A percentile compares a stretch with the other conserved stretches of the same genome.
Evolutionary conservation across 2,113 vertebrate species (phyloP).

Genomic region (Genyomyrus donnyi): DNA sequence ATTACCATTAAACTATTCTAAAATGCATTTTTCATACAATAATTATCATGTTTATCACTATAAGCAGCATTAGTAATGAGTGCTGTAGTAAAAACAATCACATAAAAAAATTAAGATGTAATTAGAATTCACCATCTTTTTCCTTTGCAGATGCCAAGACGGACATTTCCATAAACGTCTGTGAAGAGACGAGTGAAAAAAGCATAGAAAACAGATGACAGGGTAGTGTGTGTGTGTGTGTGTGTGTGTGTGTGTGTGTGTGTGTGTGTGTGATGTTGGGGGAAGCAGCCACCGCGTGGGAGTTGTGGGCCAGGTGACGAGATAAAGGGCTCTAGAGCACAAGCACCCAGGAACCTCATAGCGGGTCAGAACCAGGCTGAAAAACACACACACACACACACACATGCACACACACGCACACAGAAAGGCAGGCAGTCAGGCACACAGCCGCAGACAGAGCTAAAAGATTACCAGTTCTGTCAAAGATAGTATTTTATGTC

Average conservation of each 20-base stretch:
- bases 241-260: neutral
- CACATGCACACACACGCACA: neutral
- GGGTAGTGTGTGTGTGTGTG: neutral
- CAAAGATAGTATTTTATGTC: constrained; percentile 8
- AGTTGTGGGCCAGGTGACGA: neutral
- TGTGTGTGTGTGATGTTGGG: neutral
- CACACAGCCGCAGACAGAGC: neutral
- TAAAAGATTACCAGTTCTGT: constrained; percentile 9
- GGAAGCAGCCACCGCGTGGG: neutral
- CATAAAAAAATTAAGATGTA: neutral
- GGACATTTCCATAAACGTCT: neutral
- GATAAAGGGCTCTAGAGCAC: neutral
- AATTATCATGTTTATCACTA: neutral
- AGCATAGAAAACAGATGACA: neutral
- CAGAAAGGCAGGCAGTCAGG: neutral
- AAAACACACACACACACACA: neutral
- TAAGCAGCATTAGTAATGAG: neutral
- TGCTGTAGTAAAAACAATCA: neutral
- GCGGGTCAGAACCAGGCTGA: neutral
- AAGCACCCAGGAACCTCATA: neutral
- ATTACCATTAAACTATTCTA: neutral
- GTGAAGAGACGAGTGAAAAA: neutral
- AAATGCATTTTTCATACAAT: neutral
- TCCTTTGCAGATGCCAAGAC: neutral
- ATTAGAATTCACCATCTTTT: neutral